Evolutionary conservation across 2,888 invertebrate genomes (phyloP), one percentile per base, ranked within the genome.

Genomic region (Mycogona germanica): DNA sequence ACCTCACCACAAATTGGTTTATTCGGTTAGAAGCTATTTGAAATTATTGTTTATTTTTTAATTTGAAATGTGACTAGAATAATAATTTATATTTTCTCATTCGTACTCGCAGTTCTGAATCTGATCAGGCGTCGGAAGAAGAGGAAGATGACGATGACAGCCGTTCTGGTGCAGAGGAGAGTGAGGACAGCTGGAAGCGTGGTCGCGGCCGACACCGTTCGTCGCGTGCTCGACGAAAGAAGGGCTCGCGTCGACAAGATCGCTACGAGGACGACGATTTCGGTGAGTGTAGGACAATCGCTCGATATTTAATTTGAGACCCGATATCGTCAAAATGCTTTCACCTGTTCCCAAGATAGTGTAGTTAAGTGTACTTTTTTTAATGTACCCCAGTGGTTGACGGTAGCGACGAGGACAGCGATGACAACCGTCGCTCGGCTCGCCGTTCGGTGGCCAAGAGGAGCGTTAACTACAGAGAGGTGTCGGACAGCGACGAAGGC

Each of bases 401-500:
- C 56, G 65, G 64, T 42, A 64, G 63, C 44, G 62, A 61, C 55
- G 63, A 62, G 32, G 70, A 62, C 51, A 63, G 54, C 12, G 62
- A 61, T 6, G 62, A 62, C 30, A 63, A 65, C 19, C 21, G 44
- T 58, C 60, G 47, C 69, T 67, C 35, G 70, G 71, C 70, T 58
- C 60, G 45, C 58, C 61, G 62, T 53, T 58, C 37, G 58, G 62
- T 23, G 46, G 57, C 51, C 50, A 54, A 46, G 48, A 59, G 44
- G 56, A 59, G 30, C n/a, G 47, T 57, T 28, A 63, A 62, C 41
- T 60, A 58, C 26, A 57, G 60, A 72, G 76, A 75, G 28, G 78
- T 78, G 51, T 75, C 78, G 0, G 76, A 76, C 49, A 75, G 76
- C 38, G 76, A 76, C 50, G 79, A 78, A 49, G 78, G 78, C 41